Base-by-base conservation (phyloP, 2,888 invertebrate species). In the Mimas tiliae region DNA sequence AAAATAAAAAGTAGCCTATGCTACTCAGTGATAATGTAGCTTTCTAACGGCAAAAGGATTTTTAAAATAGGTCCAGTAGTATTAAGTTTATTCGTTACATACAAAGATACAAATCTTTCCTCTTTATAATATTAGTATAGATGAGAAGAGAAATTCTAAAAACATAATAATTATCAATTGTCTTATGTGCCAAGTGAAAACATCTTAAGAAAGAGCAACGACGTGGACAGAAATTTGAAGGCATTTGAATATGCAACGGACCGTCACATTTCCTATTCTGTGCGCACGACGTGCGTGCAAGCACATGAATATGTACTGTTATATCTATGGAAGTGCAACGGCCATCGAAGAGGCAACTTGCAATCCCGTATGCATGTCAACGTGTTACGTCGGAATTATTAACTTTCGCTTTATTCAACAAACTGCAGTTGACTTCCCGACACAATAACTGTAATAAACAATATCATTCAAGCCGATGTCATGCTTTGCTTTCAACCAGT, bases 351-450 rank as follows among this genome's bases (percentile, higher is more conserved):
- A 80, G 77, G 75, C 69, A 74, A 85, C 87, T 89, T 84, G 84
- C 86, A 85, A 87, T 82, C 83, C 77, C 74, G 78, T 88, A 86
- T 85, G 85, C 86, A 87, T 87, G 87, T 85, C 83, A 77, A 73
- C 76, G 77, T 79, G 78, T 80, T 83, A 80, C 81, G 83, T 84
- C 81, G 75, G 80, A 79, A 74, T 74, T 78, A 77, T 74, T 75
- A 81, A 86, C 88, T 88, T 88, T 88, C 87, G 81, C 83, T 83
- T 77, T 74, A 72, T 77, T 82, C 80, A 83, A 89, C 91, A 92
- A 93, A 93, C 93, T 92, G 92, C 93, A 92, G 86, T 93, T 92
- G 92, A 92, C 92, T 86, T 80, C 71, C n/a, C 75, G 73, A 72
- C 80, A 77, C 77, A 76, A 69, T 70, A 69, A 70, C 77, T 80